Percentiles rank a stretch among this genome's conserved stretches.
Evolutionary conservation across 2,113 vertebrate genomes (phyloP).

Genomic region (Polypterus bichir): DNA sequence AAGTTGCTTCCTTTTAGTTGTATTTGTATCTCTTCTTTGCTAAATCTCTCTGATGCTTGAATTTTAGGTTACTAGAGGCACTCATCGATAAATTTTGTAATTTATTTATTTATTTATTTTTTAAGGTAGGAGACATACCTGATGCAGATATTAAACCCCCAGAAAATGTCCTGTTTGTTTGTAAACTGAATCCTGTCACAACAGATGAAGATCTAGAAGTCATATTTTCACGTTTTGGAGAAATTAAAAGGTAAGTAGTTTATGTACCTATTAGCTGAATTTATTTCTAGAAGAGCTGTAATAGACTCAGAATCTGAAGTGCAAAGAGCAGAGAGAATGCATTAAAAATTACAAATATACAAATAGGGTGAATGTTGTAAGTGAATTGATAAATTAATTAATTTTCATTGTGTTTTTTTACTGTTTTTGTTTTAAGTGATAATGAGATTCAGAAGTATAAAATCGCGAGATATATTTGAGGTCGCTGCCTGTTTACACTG

Average conservation of each 20-base stretch:
- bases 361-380: too few species aligned
- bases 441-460: too few species aligned
- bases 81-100: background rate
- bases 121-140: slow-evolving; percentile 86
- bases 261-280: background rate
- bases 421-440: too few species aligned
- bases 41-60: background rate
- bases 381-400: too few species aligned
- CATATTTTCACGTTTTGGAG: slow-evolving; percentile 91
- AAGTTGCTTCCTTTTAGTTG: background rate
- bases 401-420: too few species aligned
- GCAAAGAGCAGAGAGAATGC: too few species aligned
- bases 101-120: slow-evolving; percentile 15
- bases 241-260: slow-evolving; percentile 70
- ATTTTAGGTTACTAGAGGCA: background rate
- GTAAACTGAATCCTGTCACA: slow-evolving; percentile 93
- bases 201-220: slow-evolving; percentile 93
- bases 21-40: background rate
- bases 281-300: too few species aligned
- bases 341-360: too few species aligned
- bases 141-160: slow-evolving; percentile 85
- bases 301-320: too few species aligned
- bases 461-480: too few species aligned
- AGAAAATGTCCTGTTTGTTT: slow-evolving; percentile 92
- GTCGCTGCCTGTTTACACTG: too few species aligned